Evolutionary conservation across 2,113 vertebrate species (phyloP).

Genomic region (Agelaius phoeniceus): DNA sequence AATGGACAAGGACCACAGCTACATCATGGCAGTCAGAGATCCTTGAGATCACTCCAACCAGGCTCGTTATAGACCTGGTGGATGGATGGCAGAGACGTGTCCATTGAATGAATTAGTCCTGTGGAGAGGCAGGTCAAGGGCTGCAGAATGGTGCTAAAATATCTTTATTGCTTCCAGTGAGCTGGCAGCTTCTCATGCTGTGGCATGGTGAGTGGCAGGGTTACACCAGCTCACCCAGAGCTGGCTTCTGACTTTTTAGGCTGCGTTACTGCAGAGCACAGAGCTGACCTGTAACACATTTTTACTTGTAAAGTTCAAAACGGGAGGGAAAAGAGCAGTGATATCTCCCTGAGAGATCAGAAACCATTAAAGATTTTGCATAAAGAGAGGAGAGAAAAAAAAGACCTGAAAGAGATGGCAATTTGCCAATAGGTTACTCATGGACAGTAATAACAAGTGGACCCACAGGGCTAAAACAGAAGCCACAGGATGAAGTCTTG

Average conservation of each 20-base stretch:
- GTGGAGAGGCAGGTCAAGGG: background rate
- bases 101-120: background rate
- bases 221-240: background rate
- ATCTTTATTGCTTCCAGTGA: background rate
- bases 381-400: background rate
- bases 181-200: background rate
- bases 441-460: constrained; percentile 3
- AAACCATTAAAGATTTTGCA: background rate
- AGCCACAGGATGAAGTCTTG: background rate
- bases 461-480: background rate
- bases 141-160: background rate
- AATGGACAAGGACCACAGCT: background rate
- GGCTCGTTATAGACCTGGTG: background rate
- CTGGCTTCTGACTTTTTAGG: background rate
- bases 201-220: background rate
- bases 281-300: background rate
- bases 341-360: background rate
- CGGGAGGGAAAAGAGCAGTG: rapidly evolving
- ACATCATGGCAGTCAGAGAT: background rate
- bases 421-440: background rate
- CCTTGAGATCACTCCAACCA: background rate
- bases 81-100: background rate
- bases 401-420: background rate
- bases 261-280: background rate
- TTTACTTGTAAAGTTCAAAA: background rate